These are phyloP conservation scores for Salticus scenicus DNA, from an alignment of 2,888 invertebrate species.

Conservation along the genomic window DNA sequence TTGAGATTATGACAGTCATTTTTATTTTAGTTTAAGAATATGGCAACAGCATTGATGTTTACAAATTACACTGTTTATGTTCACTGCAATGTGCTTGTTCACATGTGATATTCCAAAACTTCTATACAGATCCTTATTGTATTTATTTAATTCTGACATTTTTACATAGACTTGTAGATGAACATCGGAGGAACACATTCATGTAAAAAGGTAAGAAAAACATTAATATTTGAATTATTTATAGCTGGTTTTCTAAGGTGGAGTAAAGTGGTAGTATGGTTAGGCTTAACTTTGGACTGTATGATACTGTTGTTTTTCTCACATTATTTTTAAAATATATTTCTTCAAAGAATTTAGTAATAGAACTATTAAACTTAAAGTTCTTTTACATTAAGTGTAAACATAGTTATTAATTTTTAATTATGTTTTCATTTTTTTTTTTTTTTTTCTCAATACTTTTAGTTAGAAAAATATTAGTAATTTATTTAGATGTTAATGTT, in stretches of 20 bases:
- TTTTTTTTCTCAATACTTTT: not conserved
- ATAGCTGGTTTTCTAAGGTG: not conserved
- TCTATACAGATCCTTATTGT: too few relatives aligned
- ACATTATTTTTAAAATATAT: not conserved
- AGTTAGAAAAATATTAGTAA: slow-evolving; percentile 6
- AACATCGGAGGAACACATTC: slow-evolving; percentile 6
- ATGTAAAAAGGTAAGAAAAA: not conserved
- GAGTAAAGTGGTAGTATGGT: not conserved
- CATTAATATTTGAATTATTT: not conserved
- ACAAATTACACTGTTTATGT: too few relatives aligned
- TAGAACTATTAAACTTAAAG: not conserved
- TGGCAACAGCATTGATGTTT: too few relatives aligned
- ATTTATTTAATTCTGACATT: too few relatives aligned
- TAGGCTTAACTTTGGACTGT: not conserved
- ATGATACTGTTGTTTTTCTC: not conserved
- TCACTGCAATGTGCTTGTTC: too few relatives aligned
- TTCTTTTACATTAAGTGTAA: slow-evolving; percentile 6
- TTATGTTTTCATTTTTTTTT: not conserved
- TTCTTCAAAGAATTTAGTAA: slow-evolving; percentile 2
- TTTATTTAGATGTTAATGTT: not conserved
- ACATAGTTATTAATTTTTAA: slow-evolving; percentile 7
- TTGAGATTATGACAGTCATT: too few relatives aligned
- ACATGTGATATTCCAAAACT: too few relatives aligned
- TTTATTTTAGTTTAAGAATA: too few relatives aligned
- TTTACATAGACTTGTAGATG: too few relatives aligned